A percentile compares a stretch with the other conserved stretches of the same genome.
Evolutionary conservation across 2,888 invertebrate genomes (phyloP).

Genomic region (Pegoplata infirma): DNA sequence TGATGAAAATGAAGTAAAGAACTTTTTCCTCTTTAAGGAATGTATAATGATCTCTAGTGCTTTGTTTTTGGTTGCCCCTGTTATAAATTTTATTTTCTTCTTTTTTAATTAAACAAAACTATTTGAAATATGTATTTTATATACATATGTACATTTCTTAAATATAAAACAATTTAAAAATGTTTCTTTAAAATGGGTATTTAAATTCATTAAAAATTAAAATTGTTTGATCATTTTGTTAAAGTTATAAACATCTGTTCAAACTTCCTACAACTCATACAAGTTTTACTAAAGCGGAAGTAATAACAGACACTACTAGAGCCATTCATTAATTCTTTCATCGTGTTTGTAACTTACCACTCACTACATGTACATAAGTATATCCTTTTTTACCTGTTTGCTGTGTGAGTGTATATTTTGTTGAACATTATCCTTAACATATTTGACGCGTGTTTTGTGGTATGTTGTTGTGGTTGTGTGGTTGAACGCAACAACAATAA

Average conservation of each 20-base stretch:
- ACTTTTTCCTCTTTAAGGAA: too few relatives aligned
- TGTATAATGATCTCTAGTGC: too few relatives aligned
- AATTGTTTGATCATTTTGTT: neutral
- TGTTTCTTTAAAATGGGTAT: neutral
- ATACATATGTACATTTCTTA: too few relatives aligned
- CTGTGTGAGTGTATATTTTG: constrained; percentile 46
- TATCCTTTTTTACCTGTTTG: constrained; percentile 8
- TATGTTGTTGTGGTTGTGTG: constrained; percentile 75
- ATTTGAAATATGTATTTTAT: too few relatives aligned
- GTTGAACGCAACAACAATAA: constrained; percentile 68
- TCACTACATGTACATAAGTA: too few relatives aligned
- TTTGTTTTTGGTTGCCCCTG: too few relatives aligned
- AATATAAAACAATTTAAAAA: too few relatives aligned
- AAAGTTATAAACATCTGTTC: constrained; percentile 57
- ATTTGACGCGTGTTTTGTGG: constrained; percentile 76
- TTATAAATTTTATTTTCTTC: too few relatives aligned
- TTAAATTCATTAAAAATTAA: neutral
- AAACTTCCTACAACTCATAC: constrained; percentile 52
- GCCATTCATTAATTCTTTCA: constrained; percentile 5
- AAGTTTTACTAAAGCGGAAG: constrained; percentile 44
- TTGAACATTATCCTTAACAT: constrained; percentile 69
- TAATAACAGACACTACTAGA: constrained; percentile 51
- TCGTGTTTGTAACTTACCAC: constrained; percentile 12
- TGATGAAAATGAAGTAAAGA: too few relatives aligned
- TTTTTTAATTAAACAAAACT: too few relatives aligned